A percentile compares a stretch with the other conserved stretches of the same genome.
These are phyloP conservation scores for Pygocentrus nattereri DNA, from an alignment of 2,797 vertebrate species.

Conservation along the genomic window DNA sequence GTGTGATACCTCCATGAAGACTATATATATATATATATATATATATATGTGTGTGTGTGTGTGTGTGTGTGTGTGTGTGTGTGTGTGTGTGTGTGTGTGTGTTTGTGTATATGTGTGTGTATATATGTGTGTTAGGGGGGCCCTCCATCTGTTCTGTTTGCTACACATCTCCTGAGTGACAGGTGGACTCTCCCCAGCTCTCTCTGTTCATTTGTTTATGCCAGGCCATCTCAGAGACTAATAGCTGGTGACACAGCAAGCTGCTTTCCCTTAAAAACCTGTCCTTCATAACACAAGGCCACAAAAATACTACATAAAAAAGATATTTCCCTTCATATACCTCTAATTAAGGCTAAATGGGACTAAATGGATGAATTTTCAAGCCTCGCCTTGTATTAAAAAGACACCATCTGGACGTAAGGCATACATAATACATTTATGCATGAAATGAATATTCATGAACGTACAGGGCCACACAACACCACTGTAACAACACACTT, in stretches of 20 bases:
- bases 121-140: not conserved
- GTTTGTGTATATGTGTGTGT: slow-evolving; percentile 21
- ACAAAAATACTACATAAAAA: not conserved
- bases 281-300: not conserved
- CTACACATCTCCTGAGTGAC: slow-evolving; percentile 43
- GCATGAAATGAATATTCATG: slow-evolving; percentile 21
- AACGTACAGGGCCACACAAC: not conserved
- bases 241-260: slow-evolving; percentile 23
- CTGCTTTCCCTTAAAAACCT: slow-evolving; percentile 2
- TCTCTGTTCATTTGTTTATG: slow-evolving; percentile 23
- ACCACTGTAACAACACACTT: not conserved
- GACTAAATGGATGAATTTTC: not conserved
- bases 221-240: slow-evolving; percentile 42
- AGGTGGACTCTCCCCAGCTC: slow-evolving; percentile 50
- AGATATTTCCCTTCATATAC: not conserved
- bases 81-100: slow-evolving; percentile 24
- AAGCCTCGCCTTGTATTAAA: not conserved
- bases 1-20: slow-evolving; percentile 34
- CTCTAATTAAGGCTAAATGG: not conserved
- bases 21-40: no score
- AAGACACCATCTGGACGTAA: slow-evolving; percentile 17
- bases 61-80: no score
- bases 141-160: slow-evolving; percentile 37
- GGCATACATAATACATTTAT: slow-evolving; percentile 9
- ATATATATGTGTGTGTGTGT: no score